Percentiles rank a stretch among this genome's conserved stretches.
These are phyloP conservation scores for Corythornis madagascariensis DNA, from an alignment of 2,113 vertebrate genomes.

Conservation along the genomic window DNA sequence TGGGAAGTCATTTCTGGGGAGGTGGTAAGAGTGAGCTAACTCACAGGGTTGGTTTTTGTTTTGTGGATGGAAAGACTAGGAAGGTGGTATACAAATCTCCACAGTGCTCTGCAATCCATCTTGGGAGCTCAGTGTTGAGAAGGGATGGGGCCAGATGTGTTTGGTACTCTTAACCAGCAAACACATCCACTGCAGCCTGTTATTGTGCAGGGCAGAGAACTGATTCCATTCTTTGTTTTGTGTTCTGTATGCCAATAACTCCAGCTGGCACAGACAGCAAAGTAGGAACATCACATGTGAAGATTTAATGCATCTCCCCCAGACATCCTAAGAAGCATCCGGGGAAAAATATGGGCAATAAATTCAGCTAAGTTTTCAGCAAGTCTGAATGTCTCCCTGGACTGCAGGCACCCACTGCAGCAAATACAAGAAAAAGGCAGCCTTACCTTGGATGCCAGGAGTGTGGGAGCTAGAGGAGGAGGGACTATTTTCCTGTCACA, in stretches of 20 bases:
- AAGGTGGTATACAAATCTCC: constrained; percentile 62
- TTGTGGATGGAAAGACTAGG: constrained; percentile 53
- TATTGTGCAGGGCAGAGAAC: constrained; percentile 71
- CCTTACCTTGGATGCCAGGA: constrained; percentile 72
- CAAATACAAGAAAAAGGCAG: constrained; percentile 70
- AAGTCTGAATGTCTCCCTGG: constrained; percentile 70
- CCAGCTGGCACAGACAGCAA: constrained; percentile 45
- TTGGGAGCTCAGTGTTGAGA: constrained; percentile 53
- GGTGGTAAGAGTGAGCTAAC: constrained; percentile 46
- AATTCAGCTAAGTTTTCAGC: constrained; percentile 64
- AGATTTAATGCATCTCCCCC: constrained; percentile 65
- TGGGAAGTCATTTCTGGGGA: constrained; percentile 35
- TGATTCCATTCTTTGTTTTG: constrained; percentile 70
- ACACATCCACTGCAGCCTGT: constrained; percentile 70
- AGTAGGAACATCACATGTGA: constrained; percentile 21
- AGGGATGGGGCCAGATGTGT: constrained; percentile 58
- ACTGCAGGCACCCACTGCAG: constrained; percentile 71
- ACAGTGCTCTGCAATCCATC: constrained; percentile 69
- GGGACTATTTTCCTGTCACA: constrained; percentile 61
- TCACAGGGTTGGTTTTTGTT: constrained; percentile 51
- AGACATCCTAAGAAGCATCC: constrained; percentile 68
- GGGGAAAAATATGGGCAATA: constrained; percentile 54
- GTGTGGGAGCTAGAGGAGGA: constrained; percentile 40
- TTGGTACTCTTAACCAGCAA: constrained; percentile 71
- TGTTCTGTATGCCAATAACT: constrained; percentile 45